Conservation (phyloP, 2,113 vertebrate genomes). For the Callithrix jacchus region DNA sequence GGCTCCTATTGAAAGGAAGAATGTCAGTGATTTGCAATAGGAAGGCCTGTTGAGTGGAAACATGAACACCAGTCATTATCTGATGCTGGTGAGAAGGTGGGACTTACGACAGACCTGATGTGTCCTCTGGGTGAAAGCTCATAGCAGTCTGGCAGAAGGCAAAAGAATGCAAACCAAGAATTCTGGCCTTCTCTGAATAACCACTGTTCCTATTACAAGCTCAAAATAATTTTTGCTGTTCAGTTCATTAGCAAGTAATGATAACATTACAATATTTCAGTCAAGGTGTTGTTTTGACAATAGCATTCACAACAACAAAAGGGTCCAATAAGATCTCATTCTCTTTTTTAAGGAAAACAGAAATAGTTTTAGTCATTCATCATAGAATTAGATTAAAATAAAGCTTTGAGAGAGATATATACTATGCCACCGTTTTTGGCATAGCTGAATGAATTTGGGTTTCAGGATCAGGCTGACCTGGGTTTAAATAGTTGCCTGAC, state of each 20-base stretch:
- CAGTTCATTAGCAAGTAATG: neutral
- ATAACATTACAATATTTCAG: constrained; percentile 7
- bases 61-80: neutral
- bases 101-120: neutral
- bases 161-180: neutral
- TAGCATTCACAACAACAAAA: neutral
- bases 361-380: neutral
- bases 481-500: neutral
- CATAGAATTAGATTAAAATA: constrained; percentile 3
- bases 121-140: neutral
- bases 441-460: neutral
- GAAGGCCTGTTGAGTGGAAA: neutral
- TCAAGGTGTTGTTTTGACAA: constrained; percentile 25
- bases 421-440: neutral
- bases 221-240: neutral
- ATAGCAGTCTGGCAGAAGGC: neutral
- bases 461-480: neutral
- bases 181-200: neutral
- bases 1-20: constrained; percentile 13
- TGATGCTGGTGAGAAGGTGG: neutral
- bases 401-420: neutral
- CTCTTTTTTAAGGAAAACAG: constrained; percentile 35
- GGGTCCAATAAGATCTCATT: neutral
- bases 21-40: neutral
- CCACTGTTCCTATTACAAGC: neutral